Evolutionary conservation across 2,797 vertebrate genomes (phyloP).

Genomic region (Selene dorsalis): DNA sequence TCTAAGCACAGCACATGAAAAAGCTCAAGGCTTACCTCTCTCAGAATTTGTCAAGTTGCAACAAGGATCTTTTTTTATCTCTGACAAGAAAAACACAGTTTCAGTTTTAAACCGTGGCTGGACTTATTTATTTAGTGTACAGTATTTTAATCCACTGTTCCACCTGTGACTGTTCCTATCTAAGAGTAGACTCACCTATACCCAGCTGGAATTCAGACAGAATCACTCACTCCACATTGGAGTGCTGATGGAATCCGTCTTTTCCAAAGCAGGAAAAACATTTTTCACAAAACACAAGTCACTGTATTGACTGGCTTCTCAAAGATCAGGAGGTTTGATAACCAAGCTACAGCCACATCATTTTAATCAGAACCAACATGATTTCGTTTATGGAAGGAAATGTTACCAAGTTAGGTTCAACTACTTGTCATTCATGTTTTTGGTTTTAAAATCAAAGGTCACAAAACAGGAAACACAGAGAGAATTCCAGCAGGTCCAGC

Average conservation of each 20-base stretch:
- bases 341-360: neutral
- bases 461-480: too few species aligned
- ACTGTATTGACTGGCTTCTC: too few species aligned
- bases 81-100: neutral
- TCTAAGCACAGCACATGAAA: slow-evolving; percentile 43
- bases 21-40: slow-evolving; percentile 52
- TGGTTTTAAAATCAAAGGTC: too few species aligned
- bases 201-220: too few species aligned
- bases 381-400: neutral
- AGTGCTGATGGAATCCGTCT: too few species aligned
- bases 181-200: too few species aligned
- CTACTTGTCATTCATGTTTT: too few species aligned
- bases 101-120: neutral
- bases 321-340: neutral
- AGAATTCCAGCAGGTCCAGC: too few species aligned
- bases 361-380: neutral
- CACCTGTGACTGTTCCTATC: too few species aligned
- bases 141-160: neutral
- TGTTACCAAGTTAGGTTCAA: neutral
- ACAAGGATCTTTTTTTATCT: neutral
- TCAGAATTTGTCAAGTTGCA: slow-evolving; percentile 9
- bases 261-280: too few species aligned
- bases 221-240: too few species aligned
- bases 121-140: neutral
- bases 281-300: too few species aligned